Evolutionary conservation across 1,140 invertebrate species (phyloP), one percentile per base, ranked within the genome.

Genomic region (Calosoma granatense): DNA sequence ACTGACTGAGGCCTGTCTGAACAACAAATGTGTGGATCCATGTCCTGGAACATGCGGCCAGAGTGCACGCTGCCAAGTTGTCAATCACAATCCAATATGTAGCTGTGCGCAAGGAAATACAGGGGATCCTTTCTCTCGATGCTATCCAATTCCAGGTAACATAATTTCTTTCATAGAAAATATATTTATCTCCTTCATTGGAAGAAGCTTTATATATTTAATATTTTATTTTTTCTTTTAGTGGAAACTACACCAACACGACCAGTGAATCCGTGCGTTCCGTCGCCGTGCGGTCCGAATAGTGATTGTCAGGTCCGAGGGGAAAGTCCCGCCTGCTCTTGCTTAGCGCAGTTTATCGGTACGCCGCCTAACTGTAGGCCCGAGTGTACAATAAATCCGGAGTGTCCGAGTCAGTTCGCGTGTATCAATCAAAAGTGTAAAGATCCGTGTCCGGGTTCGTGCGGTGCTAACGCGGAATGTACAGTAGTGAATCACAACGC

Each of bases 391-490:
- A 85, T 87, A 36, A 90, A 90, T 67, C 84, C 87, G 54, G 89
- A 92, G 65, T 92, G 90, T 72, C 77, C 85, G 0, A 82, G 85
- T 54, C 82, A 86, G 64, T 67, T 85, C 56, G 87, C 88, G 41
- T 92, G 90, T 64, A 82, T 88, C 52, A 86, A 86, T 64, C 85
- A 90, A 70, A 84, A 83, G 63, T 93, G 90, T 67, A 80, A 74
- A 64, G 87, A 92, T 72, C 90, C 89, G 19, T 93, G 90, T 65
- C 86, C 87, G 12, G 88, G 88, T 20, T 88, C 88, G 1, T 94
- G 91, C 67, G 91, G 90, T 22, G 74, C 84, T 17, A 90, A 92
- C 67, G 88, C 90, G 0, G 77, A 81, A 57, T 94, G 91, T 66
- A 82, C 80, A 59, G 86, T 91, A 19, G 79, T 86, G 14, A 88